Evolutionary conservation across 2,797 vertebrate genomes (phyloP).

Genomic region (Taeniopygia guttata): DNA sequence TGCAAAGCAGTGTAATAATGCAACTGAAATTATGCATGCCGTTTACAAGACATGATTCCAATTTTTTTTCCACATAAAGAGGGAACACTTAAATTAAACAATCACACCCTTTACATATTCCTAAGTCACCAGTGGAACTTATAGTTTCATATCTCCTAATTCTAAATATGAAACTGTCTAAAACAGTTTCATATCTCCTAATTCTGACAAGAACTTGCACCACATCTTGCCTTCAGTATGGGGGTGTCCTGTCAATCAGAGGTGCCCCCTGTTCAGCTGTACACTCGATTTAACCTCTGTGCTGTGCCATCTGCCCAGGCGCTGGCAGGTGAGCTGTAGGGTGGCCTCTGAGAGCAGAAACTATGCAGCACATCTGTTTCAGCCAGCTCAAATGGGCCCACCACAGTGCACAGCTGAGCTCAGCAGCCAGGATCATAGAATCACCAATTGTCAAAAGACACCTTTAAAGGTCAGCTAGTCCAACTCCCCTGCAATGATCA

Average conservation of each 20-base stretch:
- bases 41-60: not conserved
- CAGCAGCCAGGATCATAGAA: not conserved
- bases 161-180: too few species aligned
- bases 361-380: not conserved
- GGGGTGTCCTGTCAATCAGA: not conserved
- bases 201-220: not conserved
- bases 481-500: not conserved
- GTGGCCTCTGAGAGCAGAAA: not conserved
- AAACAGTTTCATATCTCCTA: not conserved
- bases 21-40: not conserved
- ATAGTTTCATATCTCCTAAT: not conserved
- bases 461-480: not conserved
- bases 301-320: not conserved
- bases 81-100: not conserved
- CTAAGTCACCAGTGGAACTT: not conserved
- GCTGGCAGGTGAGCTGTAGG: not conserved
- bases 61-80: not conserved
- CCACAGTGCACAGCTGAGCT: not conserved
- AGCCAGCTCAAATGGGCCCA: rapidly evolving
- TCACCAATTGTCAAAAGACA: not conserved
- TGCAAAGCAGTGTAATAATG: not conserved
- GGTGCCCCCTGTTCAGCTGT: not conserved
- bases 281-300: not conserved
- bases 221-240: not conserved
- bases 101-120: not conserved